Evolutionary conservation across 1,140 invertebrate genomes (phyloP), one percentile per base, ranked within the genome.

Genomic region (Hycleus cichorii): DNA sequence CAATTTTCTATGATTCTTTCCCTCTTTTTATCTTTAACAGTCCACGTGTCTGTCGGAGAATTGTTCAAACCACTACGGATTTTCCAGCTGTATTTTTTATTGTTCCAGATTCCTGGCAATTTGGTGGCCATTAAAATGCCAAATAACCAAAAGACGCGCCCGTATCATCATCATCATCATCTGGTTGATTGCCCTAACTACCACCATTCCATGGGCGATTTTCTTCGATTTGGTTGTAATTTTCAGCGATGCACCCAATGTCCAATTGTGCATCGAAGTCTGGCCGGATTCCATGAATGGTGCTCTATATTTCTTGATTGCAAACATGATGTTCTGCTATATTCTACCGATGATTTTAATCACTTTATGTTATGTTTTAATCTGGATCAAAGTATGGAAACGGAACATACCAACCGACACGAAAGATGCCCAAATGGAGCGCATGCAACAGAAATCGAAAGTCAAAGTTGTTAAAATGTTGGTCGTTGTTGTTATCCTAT

Each of bases 381-480:
- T 97, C 57, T 96, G 90, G 86, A 84, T 94, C 59, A 91, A 91
- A 71, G 93, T 96, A 0, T 95, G 88, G 78, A 85, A 86, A 39
- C 77, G 93, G 9, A 78, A 88, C 53, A 93, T 95, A 57, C 93
- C 92, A 0, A 91, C 89, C 0, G 91, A 94, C 64, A 89, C 90
- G 1, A 92, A 93, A 71, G 91, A 94, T 72, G 90, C 89, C 0
- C 88, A 92, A 69, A 91, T 93, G 84, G 90, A 95, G 70, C 80
- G 88, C 40, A 89, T 92, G 82, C 90, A 92, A 73, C 90, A 94
- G 67, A 91, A 93, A 74, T 93, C 91, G 8, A 95, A 94, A 76
- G 88, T 90, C 12, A 94, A 95, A 72, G 95, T 97, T 12, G 88
- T 97, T 3, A 96, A 97, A 76, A 98, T 98, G 95, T 77, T 98